phyloP scores from a whole-genome alignment of 2,797 vertebrate species.

The Lophotriccus pileatus region DNA sequence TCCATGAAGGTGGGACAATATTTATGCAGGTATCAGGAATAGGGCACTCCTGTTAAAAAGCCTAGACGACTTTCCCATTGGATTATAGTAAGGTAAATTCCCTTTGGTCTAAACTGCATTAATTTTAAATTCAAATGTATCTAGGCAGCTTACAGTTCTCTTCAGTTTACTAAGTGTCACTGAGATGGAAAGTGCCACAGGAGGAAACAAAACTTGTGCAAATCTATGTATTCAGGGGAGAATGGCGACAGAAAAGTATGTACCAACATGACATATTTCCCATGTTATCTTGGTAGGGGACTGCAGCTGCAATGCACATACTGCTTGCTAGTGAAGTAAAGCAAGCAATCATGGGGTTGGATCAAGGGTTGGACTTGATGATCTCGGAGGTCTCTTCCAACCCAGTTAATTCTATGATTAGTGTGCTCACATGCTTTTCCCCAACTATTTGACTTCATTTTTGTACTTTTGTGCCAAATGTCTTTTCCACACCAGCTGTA shows the following conservation, averaged over 20 bases:
- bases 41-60: neutral
- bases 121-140: neutral
- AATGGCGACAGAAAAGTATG: neutral
- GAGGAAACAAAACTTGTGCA: neutral
- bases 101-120: neutral
- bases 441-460: neutral
- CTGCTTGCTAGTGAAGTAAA: neutral
- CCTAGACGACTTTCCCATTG: neutral
- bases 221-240: neutral
- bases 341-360: neutral
- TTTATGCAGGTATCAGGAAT: neutral
- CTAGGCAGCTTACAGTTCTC: neutral
- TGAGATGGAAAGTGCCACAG: neutral
- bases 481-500: neutral
- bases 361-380: too few species aligned
- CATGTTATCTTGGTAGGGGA: neutral
- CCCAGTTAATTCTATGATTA: too few species aligned
- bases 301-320: neutral
- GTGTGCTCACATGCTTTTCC: neutral
- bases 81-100: neutral
- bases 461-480: neutral
- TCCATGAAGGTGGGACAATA: neutral
- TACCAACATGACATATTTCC: neutral
- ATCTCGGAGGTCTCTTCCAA: too few species aligned
- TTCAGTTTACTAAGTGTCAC: neutral